Conservation (phyloP, 2,113 vertebrate species). For the Erinaceus europaeus region DNA sequence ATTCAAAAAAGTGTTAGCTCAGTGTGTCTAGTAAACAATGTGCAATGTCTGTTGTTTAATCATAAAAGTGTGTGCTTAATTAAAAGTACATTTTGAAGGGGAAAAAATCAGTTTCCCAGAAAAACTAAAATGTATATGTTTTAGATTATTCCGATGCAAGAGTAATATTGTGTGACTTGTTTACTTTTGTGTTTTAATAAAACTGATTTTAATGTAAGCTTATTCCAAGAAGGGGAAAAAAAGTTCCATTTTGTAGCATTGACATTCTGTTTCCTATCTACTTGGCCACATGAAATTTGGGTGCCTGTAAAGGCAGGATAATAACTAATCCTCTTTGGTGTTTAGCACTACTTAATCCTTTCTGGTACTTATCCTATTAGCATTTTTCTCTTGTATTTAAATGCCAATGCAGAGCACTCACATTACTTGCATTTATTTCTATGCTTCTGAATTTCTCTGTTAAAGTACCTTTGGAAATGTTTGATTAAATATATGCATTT, state of each 20-base stretch:
- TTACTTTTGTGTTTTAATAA: conserved; percentile 55
- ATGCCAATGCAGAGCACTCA: conserved; percentile 59
- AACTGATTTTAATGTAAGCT: conserved; percentile 67
- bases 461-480: conserved; percentile 42
- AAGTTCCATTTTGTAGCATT: neutral
- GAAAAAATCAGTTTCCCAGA: neutral
- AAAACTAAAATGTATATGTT: neutral
- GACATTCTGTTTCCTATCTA: conserved; percentile 49
- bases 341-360: conserved; percentile 72
- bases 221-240: neutral
- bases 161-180: conserved; percentile 47
- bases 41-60: conserved; percentile 12
- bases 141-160: conserved; percentile 51
- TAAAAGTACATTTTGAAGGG: neutral
- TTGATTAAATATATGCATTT: conserved; percentile 49
- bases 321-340: conserved; percentile 75
- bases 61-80: neutral
- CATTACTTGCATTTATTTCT: conserved; percentile 64
- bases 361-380: conserved; percentile 72
- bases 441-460: conserved; percentile 39
- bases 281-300: conserved; percentile 63
- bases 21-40: neutral
- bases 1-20: neutral
- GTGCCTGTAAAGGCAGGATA: conserved; percentile 70
- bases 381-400: conserved; percentile 68